phyloP scores from a whole-genome alignment of 2,888 invertebrate genomes.

The Synanthedon tipuliformis region DNA sequence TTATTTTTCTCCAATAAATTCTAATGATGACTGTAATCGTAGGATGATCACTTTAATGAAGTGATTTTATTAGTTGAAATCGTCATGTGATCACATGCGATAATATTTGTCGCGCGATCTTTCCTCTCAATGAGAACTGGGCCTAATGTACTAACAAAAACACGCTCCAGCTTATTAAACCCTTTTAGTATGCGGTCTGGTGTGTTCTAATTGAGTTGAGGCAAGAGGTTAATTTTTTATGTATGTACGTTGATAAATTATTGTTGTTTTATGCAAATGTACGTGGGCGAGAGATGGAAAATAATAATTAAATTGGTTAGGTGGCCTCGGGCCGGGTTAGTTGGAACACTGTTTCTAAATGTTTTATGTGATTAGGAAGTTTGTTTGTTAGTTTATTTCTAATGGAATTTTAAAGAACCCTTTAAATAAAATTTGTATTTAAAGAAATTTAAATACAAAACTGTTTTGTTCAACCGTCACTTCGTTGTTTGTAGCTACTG shows the following conservation, averaged over 20 bases:
- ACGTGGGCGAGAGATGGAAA: slow-evolving; percentile 35
- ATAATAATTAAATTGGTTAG: slow-evolving; percentile 58
- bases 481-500: no score
- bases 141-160: neutral
- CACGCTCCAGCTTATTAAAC: slow-evolving; percentile 41
- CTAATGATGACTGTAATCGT: no score
- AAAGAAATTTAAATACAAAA: no score
- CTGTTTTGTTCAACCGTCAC: no score
- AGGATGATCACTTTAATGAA: no score
- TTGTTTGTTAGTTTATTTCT: slow-evolving; percentile 6
- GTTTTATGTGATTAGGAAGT: slow-evolving; percentile 57
- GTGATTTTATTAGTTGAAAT: no score
- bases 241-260: slow-evolving; percentile 44
- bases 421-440: no score
- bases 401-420: neutral
- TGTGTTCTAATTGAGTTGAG: slow-evolving; percentile 59
- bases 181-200: slow-evolving; percentile 59
- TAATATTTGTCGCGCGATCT: no score
- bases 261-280: slow-evolving; percentile 65
- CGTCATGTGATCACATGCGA: no score
- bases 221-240: slow-evolving; percentile 60
- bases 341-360: slow-evolving; percentile 43
- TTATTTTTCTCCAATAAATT: no score
- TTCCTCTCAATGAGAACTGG: no score
- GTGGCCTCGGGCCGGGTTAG: slow-evolving; percentile 39